Conservation (phyloP, 53 echinoderm and acorn worm genomes). For the Hippasteria phrygiana region DNA sequence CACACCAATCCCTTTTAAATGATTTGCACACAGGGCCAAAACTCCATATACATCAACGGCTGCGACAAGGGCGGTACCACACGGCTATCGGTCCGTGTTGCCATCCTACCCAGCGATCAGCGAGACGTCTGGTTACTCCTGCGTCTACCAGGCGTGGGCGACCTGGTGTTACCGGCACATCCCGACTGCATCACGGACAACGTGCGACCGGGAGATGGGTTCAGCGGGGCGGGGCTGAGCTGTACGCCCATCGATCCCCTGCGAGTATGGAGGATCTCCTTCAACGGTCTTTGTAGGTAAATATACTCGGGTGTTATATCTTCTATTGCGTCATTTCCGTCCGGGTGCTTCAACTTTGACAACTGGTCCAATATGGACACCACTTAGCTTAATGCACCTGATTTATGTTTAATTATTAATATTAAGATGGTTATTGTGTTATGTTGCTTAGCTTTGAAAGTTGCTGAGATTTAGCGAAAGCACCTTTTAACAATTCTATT, state of each 20-base stretch:
- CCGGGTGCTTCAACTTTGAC: too few species aligned
- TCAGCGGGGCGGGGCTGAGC: conserved; percentile 66
- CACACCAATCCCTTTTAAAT: neutral
- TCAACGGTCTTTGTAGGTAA: conserved; percentile 79
- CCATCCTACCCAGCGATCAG: conserved; percentile 46
- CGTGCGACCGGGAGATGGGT: conserved; percentile 54
- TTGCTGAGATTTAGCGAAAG: too few species aligned
- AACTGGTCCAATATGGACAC: too few species aligned
- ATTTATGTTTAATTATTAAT: too few species aligned
- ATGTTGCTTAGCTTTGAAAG: too few species aligned
- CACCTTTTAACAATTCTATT: too few species aligned
- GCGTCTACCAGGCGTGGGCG: conserved; percentile 71
- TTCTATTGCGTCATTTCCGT: too few species aligned
- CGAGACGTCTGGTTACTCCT: conserved; percentile 72
- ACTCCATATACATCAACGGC: conserved; percentile 47
- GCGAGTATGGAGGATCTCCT: conserved; percentile 69
- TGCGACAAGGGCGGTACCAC: conserved; percentile 22
- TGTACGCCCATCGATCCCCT: conserved; percentile 68
- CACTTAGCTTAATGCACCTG: too few species aligned
- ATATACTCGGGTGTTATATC: too few species aligned
- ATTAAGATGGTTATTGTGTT: too few species aligned
- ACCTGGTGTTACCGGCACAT: conserved; percentile 68
- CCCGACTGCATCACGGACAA: conserved; percentile 70
- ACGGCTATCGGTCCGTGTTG: conserved; percentile 53
- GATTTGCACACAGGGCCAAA: conserved; percentile 25